These are phyloP conservation scores for Tribolium freemani DNA, from an alignment of 2,888 invertebrate species.

Conservation along the genomic window DNA sequence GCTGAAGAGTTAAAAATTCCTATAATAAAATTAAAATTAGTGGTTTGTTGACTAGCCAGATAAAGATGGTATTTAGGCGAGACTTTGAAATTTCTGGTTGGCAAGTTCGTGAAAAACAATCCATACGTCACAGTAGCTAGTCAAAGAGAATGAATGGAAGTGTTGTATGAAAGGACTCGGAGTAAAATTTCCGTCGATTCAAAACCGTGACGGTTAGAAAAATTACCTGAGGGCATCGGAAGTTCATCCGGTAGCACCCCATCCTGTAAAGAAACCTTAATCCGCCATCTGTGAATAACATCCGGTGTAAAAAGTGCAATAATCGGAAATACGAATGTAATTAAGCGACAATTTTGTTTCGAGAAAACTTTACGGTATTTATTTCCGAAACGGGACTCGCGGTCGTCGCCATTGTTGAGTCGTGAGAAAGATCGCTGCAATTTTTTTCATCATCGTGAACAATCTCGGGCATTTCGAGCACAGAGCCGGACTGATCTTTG, in stretches of 20 bases:
- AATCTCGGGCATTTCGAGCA: constrained; percentile 17
- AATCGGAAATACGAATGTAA: not conserved
- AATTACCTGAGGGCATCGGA: constrained; percentile 41
- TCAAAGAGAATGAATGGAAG: constrained; percentile 48
- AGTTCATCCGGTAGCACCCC: constrained; percentile 45
- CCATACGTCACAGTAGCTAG: constrained; percentile 44
- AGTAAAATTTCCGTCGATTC: constrained; percentile 47
- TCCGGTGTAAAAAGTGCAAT: not conserved
- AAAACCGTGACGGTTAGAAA: constrained; percentile 35
- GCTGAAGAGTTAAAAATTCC: not conserved
- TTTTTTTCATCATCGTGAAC: constrained; percentile 39
- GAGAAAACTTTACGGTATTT: constrained; percentile 32
- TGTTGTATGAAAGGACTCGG: constrained; percentile 44
- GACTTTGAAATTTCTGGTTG: not conserved
- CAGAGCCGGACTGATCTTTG: not conserved
- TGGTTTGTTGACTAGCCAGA: not conserved
- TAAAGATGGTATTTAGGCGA: too few relatives aligned
- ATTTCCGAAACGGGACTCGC: constrained; percentile 53
- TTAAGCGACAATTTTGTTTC: constrained; percentile 18
- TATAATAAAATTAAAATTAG: not conserved
- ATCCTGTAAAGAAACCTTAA: constrained; percentile 10
- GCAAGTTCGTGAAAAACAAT: constrained; percentile 27
- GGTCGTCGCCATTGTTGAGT: constrained; percentile 46
- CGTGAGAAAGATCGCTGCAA: constrained; percentile 52
- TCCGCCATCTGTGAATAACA: constrained; percentile 12